Evolutionary conservation across 2,113 vertebrate genomes (phyloP).

Genomic region (Amia ocellicauda): DNA sequence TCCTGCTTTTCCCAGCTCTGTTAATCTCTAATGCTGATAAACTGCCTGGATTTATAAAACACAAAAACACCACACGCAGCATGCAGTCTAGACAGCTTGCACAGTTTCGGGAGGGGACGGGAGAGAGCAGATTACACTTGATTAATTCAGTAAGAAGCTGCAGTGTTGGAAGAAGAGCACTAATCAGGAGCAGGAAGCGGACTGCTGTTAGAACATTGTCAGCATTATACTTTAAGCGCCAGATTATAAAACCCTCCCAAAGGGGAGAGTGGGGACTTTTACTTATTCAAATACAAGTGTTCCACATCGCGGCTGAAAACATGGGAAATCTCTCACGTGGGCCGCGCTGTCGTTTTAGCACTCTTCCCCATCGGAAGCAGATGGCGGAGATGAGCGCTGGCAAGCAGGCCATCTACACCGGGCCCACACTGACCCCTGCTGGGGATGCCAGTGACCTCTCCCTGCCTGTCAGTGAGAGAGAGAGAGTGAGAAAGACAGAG

Average conservation of each 20-base stretch:
- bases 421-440: conserved; percentile 40
- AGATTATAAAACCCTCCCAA: conserved; percentile 44
- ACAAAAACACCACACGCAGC: conserved; percentile 17
- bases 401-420: conserved; percentile 64
- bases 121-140: conserved; percentile 3
- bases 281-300: conserved; percentile 50
- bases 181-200: conserved; percentile 52
- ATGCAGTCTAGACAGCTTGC: not conserved
- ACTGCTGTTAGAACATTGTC: conserved; percentile 43
- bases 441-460: conserved; percentile 26
- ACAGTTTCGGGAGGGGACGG: not conserved
- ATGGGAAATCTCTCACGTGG: conserved; percentile 49
- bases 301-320: conserved; percentile 58
- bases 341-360: conserved; percentile 36
- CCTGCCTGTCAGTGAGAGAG: not conserved
- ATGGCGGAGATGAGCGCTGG: conserved; percentile 58
- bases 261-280: conserved; percentile 37
- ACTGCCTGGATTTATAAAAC: conserved; percentile 29
- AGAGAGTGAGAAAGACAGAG: not conserved
- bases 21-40: conserved; percentile 14
- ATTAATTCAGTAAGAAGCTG: conserved; percentile 27
- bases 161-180: conserved; percentile 31
- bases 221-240: conserved; percentile 39
- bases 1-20: conserved; percentile 28
- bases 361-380: conserved; percentile 50